Base-by-base conservation (phyloP, 1,140 invertebrate genomes). In the Drosophila pallidifrons region DNA sequence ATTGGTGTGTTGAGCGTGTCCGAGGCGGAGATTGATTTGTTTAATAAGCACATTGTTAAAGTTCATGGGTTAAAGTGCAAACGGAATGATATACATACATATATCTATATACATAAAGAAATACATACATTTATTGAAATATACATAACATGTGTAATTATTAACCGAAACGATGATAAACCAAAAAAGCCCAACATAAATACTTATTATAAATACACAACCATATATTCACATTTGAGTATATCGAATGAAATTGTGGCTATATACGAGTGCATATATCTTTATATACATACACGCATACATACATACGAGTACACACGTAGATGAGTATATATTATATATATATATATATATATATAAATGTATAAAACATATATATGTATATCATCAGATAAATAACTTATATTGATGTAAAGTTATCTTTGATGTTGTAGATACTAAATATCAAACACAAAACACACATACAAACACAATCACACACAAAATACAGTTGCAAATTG, bases 351-450 rank as follows among this genome's bases (percentile, higher is more conserved):
- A 59, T 30, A 52, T 60, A 68, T 60, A 67, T 71, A 82, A 57
- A 55, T 65, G 57, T 77, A 77, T 81, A 79, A 60, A 70, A 66
- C 55, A 85, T 64, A 72, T 51, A 72, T 57, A 81, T 79, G 73
- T 60, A 61, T 47, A 69, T 15, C 43, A 64, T 69, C 47, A 54
- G 57, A 82, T 54, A 61, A 72, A 74, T 61, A 76, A 74, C 73
- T 60, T 70, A 77, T 83, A 76, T 87, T 71, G 69, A 77, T 77
- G 80, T 88, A 77, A 77, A 80, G 83, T 87, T 87, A 89, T 71
- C 74, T 89, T 89, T 78, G 68, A 88, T 88, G 83, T 88, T 88
- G 81, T 88, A 88, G 81, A 89, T 78, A 83, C 74, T 60, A 71
- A 66, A 66, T 30, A 57, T 41, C 28, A 43, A 38, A 10, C 35